phyloP scores from a whole-genome alignment of 2,113 vertebrate species.

The Ceyx melanurus region DNA sequence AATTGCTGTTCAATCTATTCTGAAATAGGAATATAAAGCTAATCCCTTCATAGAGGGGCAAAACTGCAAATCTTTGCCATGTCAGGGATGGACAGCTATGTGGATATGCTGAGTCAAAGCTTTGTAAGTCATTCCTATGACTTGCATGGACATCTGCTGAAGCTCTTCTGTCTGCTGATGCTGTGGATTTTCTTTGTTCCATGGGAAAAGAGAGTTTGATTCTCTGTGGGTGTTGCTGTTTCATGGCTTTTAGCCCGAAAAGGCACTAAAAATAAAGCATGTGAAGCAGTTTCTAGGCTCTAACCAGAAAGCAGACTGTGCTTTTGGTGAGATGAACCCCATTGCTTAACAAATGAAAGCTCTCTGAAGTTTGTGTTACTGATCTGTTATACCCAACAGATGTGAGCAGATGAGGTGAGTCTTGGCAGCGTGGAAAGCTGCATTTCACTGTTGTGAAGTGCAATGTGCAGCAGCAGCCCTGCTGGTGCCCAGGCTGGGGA shows the following conservation, averaged over 20 bases:
- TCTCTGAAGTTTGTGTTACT: neutral
- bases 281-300: neutral
- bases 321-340: neutral
- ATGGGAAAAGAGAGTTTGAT: neutral
- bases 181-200: neutral
- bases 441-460: neutral
- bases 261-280: neutral
- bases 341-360: neutral
- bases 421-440: neutral
- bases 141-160: neutral
- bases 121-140: neutral
- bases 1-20: neutral
- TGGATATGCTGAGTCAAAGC: neutral
- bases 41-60: neutral
- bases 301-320: neutral
- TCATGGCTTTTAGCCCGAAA: neutral
- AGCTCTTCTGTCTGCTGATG: neutral
- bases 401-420: slow-evolving; percentile 1
- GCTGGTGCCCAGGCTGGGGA: neutral
- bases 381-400: neutral
- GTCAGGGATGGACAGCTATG: neutral
- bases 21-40: neutral
- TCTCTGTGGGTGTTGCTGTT: neutral
- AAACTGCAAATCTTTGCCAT: neutral
- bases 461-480: neutral